These are phyloP conservation scores for Penaeus vannamei DNA, from an alignment of 1,140 invertebrate species.

Conservation along the genomic window DNA sequence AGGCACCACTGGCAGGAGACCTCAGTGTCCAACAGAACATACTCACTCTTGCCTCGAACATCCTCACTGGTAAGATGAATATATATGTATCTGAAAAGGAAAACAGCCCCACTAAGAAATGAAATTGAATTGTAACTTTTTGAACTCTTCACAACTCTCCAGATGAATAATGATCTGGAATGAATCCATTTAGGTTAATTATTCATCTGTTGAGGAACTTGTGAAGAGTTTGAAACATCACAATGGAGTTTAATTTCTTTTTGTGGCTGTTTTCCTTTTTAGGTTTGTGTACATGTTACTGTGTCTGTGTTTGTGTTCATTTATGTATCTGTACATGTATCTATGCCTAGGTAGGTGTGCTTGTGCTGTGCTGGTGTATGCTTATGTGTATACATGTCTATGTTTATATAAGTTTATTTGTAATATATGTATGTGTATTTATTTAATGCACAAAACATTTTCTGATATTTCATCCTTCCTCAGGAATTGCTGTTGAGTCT, in stretches of 20 bases:
- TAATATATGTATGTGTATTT: slow-evolving; percentile 5
- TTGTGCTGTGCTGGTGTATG: not conserved
- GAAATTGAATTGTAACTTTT: too few relatives aligned
- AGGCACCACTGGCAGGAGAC: slow-evolving; percentile 78
- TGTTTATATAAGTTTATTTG: slow-evolving; percentile 4
- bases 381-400: not conserved
- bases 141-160: too few relatives aligned
- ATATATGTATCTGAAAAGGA: not conserved
- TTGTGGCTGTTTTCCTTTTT: too few relatives aligned
- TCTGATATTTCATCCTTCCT: not conserved
- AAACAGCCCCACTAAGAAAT: not conserved
- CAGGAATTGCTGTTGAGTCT: slow-evolving; percentile 46
- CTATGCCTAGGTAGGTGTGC: not conserved
- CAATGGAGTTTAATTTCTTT: too few relatives aligned
- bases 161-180: too few relatives aligned
- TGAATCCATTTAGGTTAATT: too few relatives aligned
- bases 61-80: slow-evolving; percentile 76
- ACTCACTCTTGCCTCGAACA: slow-evolving; percentile 78
- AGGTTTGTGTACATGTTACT: not conserved
- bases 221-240: too few relatives aligned
- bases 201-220: too few relatives aligned
- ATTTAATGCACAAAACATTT: not conserved
- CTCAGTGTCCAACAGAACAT: slow-evolving; percentile 78
- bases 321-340: not conserved
- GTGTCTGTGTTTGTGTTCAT: not conserved